Conservation (phyloP, 2,797 vertebrate species). For the Spinus olivaceus region DNA sequence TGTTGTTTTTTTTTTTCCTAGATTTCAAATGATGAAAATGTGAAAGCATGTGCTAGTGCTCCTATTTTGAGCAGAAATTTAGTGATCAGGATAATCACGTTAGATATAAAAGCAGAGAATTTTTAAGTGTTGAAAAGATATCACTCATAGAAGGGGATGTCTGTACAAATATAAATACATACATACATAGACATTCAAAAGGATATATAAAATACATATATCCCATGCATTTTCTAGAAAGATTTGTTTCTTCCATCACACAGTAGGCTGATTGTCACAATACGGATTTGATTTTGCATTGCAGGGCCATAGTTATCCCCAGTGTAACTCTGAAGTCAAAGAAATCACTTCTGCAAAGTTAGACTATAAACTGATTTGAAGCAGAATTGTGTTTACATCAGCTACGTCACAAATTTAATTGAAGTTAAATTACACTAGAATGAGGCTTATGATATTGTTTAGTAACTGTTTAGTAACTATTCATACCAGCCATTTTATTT, state of each 20-base stretch:
- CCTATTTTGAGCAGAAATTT: background rate
- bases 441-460: background rate
- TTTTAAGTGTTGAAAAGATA: background rate
- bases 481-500: background rate
- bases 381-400: background rate
- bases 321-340: background rate
- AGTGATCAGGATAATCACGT: background rate
- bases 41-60: slow-evolving; percentile 18
- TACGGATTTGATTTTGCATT: background rate
- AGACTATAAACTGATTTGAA: background rate
- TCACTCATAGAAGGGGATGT: accelerated
- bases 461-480: background rate
- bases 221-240: background rate
- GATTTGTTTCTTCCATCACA: background rate
- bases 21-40: slow-evolving; percentile 46
- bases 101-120: slow-evolving; percentile 37
- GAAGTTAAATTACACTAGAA: background rate
- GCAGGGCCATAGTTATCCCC: background rate
- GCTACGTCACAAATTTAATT: background rate
- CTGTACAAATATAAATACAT: background rate
- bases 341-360: background rate
- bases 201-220: background rate
- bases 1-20: background rate
- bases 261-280: background rate
- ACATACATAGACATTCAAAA: background rate